Evolutionary conservation across 2,888 invertebrate species (phyloP).

Genomic region (Mesorhabditis spiculigera): DNA sequence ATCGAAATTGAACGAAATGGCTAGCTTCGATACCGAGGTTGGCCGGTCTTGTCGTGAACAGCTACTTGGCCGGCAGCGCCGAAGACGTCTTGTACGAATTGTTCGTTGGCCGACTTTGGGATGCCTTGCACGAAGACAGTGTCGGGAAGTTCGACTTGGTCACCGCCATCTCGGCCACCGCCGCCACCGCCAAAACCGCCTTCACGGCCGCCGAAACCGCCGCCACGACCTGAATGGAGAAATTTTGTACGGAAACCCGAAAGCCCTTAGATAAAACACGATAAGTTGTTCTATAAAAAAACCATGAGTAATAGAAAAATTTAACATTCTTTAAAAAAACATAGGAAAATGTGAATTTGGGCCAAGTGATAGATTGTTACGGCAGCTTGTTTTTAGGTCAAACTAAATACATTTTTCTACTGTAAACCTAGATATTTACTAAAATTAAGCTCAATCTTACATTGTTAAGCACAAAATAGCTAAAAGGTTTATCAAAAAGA

Average conservation of each 20-base stretch:
- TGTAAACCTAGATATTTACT: too few species aligned
- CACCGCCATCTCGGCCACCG: conserved; percentile 29
- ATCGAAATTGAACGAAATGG: background rate
- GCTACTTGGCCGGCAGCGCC: conserved; percentile 46
- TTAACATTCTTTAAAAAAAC: background rate
- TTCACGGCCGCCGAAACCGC: background rate
- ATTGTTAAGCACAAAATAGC: too few species aligned
- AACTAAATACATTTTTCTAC: too few species aligned
- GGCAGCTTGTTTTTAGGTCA: too few species aligned
- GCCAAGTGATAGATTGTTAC: too few species aligned
- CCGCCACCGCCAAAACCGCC: conserved; percentile 15
- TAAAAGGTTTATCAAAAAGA: conserved; percentile 29
- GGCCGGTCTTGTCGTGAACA: conserved; percentile 78
- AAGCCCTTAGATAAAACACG: background rate
- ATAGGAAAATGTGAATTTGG: too few species aligned
- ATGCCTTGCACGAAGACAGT: conserved; percentile 52
- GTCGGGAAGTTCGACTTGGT: conserved; percentile 44
- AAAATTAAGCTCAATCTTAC: too few species aligned
- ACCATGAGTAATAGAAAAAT: too few species aligned
- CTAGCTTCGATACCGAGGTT: conserved; percentile 71
- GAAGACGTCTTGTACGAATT: conserved; percentile 54
- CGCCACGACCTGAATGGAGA: background rate
- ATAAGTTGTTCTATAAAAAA: background rate
- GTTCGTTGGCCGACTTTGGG: conserved; percentile 47
- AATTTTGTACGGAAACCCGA: background rate